phyloP scores from a whole-genome alignment of 2,113 vertebrate species.

The Cisticola juncidis region DNA sequence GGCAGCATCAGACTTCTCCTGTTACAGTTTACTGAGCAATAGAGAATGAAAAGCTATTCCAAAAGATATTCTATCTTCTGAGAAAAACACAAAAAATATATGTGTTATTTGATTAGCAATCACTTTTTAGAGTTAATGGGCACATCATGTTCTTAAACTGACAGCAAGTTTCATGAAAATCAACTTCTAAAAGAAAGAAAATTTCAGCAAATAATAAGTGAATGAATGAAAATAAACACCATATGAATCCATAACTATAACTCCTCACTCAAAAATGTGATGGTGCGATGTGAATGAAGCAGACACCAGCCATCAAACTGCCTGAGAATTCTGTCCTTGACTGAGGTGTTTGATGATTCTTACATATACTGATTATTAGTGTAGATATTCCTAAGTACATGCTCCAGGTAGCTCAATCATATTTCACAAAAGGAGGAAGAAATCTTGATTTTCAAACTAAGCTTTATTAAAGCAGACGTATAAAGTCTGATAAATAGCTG shows the following conservation, averaged over 20 bases:
- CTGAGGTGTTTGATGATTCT: neutral
- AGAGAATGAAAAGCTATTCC: neutral
- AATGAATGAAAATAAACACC: neutral
- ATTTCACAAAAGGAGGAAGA: neutral
- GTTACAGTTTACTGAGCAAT: neutral
- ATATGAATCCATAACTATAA: neutral
- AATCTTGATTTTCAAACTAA: neutral
- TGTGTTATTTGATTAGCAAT: neutral
- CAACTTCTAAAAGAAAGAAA: neutral
- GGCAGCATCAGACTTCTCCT: neutral
- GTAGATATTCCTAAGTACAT: neutral
- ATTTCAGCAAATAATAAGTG: neutral
- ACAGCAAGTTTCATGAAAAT: neutral
- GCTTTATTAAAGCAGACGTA: neutral
- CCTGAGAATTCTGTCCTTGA: neutral
- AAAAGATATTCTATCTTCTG: neutral
- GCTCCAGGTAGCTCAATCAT: neutral
- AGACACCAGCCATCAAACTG: neutral
- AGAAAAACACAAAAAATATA: neutral
- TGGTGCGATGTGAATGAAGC: fast-evolving
- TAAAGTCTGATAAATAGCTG: neutral
- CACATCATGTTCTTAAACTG: neutral
- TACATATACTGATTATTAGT: neutral
- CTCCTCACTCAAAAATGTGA: neutral
- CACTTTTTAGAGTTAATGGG: neutral